Conservation (phyloP, 2,888 invertebrate genomes). For the Nineta flava region DNA sequence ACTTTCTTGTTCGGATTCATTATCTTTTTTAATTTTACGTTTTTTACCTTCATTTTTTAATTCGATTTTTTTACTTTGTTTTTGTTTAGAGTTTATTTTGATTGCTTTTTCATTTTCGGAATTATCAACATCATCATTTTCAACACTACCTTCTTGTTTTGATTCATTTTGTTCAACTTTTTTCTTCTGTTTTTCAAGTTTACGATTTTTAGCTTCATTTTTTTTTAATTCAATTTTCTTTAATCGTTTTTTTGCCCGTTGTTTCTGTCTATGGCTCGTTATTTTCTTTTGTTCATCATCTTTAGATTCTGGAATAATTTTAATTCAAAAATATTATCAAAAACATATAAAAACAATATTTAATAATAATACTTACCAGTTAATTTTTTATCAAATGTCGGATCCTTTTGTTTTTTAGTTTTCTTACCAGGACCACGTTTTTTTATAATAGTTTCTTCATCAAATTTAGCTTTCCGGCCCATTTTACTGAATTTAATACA, state of each 20-base stretch:
- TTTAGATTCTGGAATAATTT: conserved; percentile 6
- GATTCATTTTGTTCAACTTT: conserved; percentile 10
- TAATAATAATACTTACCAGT: conserved; percentile 24
- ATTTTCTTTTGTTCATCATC: conserved; percentile 37
- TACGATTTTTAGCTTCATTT: conserved; percentile 14
- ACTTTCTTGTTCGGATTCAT: conserved; percentile 8
- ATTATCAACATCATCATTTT: conserved; percentile 25
- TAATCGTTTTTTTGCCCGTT: conserved; percentile 43
- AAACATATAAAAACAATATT: no score
- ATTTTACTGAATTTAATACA: no score
- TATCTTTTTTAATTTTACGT: conserved; percentile 22
- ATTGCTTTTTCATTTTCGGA: conserved; percentile 10
- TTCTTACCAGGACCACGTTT: conserved; percentile 79
- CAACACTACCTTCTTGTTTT: conserved; percentile 16
- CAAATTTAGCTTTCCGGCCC: conserved; percentile 76
- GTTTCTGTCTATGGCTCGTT: conserved; percentile 53
- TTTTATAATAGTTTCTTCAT: conserved; percentile 40
- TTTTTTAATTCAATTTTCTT: conserved; percentile 21
- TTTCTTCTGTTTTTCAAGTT: conserved; percentile 22
- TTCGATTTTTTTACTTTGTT: conserved; percentile 20
- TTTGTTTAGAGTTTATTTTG: no score
- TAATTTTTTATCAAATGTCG: conserved; percentile 44
- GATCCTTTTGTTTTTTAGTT: conserved; percentile 72
- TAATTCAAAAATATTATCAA: conserved; percentile 1
- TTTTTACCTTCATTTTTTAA: conserved; percentile 12